Evolutionary conservation across 2,888 invertebrate species (phyloP), one percentile per base, ranked within the genome.

Genomic region (Agrotis clavis): DNA sequence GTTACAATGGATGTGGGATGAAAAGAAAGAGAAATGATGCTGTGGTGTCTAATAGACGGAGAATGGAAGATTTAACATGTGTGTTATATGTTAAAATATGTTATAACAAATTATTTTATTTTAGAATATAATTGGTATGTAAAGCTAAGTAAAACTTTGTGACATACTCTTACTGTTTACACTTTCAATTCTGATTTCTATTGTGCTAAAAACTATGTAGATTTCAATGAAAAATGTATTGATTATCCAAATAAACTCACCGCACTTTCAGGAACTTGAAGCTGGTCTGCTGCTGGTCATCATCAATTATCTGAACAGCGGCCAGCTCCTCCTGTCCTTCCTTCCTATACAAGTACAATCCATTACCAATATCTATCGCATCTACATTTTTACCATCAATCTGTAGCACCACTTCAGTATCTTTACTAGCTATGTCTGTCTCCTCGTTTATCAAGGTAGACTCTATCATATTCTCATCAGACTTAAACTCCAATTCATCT

Each of bases 191-290:
- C 2, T 13, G 4, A 21, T 14, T 21, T 35, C 35, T 18, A 18
- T n/a, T 35, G n/a, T 19, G 3, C 18, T 3, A 3, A 0, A 67
- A 19, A 18, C 30, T 30, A 56, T 6, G n/a, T 57, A 1, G 35
- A 11, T 5, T n/a, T 13, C 35, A 6, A 13, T 57, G 35, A 6
- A 57, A 35, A n/a, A n/a, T n/a, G 5, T 2, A n/a, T 7, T 35
- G 6, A 6, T 57, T 57, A 35, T 5, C 2, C 25, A 35, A 59
- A 6, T 11, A 35, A 41, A 90, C 95, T 94, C 71, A 96, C 96
- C 96, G 93, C 50, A 96, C 96, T 95, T 96, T 96, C 35, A 96
- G 91, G 88, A 95, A 96, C 83, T 96, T 96, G 80, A 95, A 94
- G 75, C 89, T 93, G 13, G 94, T 93, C 65, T 93, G 92, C 56